Base-by-base conservation (phyloP, 2,797 vertebrate genomes). In the Fistularia commersonii region DNA sequence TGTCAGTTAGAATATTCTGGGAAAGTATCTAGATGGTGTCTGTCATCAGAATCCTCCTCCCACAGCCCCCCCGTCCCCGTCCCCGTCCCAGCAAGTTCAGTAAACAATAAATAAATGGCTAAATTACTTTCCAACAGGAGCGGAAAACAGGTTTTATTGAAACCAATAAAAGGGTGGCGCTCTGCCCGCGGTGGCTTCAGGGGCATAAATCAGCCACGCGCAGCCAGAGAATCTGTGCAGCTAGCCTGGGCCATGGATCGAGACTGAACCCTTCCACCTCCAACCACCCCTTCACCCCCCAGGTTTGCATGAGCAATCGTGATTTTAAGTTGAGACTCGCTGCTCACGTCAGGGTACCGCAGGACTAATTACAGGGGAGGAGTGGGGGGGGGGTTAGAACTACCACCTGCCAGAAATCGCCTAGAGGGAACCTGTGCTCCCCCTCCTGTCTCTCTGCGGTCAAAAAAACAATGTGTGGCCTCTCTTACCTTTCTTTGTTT, bases 391-490 rank as follows among this genome's bases (percentile, higher is more conserved):
- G 32, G 51, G 66, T 23, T 8, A 9, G 44, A 23, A 23, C 41
- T 62, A 51, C 57, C 62, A 75, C 64, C 63, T 80, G 54, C 51
- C 52, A 68, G 47, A 60, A 63, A 65, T 11, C 32, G 54, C 68
- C 80, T 3, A 1, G 31, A 61, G 64, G 65, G 61, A 57, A 41
- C 23, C 50, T 54, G 67, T 48, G 63, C 48, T 5, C 58, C 44
- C 47, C 76, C 48, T 10, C 23, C 37, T 14, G 11, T 11, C 8
- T 13, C 37, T 6, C 11, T 31, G 35, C 13, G 11, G 35, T 48
- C 10, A 9, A 23, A 23, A 23, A 72, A 80, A 86, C 74, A 77
- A 74, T 72, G 68, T 52, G 58, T 61, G 66, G 57, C 65, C 70
- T 67, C 37, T 51, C 63, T 58, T 50, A 38, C n/a, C 15, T 15